Percentiles rank a stretch among this genome's conserved stretches.
These are phyloP conservation scores for Crioceris asparagi DNA, from an alignment of 2,888 invertebrate genomes.

Conservation along the genomic window DNA sequence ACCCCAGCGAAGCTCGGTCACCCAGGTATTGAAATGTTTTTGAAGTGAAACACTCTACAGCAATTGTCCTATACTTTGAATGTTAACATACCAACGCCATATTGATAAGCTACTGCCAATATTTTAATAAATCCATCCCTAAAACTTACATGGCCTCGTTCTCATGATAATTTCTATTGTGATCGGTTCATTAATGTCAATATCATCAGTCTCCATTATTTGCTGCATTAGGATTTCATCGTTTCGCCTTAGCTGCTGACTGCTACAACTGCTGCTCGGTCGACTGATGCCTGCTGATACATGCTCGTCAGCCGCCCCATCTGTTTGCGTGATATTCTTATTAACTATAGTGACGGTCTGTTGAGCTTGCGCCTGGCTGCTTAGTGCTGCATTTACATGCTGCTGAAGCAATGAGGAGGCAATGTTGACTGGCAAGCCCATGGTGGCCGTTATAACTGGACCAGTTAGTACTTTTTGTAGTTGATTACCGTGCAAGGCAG, in stretches of 20 bases:
- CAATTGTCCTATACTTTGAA: no score
- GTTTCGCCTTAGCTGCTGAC: constrained; percentile 76
- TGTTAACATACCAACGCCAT: no score
- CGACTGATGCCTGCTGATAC: constrained; percentile 28
- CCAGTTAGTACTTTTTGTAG: constrained; percentile 67
- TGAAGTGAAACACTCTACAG: no score
- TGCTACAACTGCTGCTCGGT: constrained; percentile 50
- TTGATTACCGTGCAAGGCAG: constrained; percentile 57
- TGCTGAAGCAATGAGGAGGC: constrained; percentile 79
- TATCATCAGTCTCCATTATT: no score
- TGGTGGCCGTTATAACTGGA: constrained; percentile 80
- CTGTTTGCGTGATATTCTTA: constrained; percentile 18
- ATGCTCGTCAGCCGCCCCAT: constrained; percentile 19
- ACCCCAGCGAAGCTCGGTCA: no score
- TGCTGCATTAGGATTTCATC: no score
- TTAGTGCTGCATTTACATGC: constrained; percentile 69
- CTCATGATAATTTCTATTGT: no score
- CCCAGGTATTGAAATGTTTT: no score
- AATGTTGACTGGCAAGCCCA: constrained; percentile 71
- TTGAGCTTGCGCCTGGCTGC: constrained; percentile 25
- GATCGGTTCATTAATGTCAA: no score
- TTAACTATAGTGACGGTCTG: background rate
- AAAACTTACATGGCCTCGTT: no score
- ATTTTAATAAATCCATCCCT: no score
- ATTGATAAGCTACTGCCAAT: no score